Conservation (phyloP, 2,113 vertebrate species). For the Ceuthmochares aereus region DNA sequence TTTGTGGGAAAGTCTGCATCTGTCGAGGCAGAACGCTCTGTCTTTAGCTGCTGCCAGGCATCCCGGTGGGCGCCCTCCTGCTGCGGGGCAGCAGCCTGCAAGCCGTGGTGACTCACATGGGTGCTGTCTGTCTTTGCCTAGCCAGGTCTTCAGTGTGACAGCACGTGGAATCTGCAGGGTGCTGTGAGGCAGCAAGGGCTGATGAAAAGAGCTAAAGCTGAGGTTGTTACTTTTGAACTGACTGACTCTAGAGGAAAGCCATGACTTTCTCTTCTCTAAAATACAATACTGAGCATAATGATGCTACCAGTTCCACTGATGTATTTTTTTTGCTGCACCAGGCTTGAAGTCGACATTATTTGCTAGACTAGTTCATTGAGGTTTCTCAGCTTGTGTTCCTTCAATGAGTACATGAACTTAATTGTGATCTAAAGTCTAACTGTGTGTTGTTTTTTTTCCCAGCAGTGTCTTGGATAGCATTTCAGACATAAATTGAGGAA, state of each 20-base stretch:
- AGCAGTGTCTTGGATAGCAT: background rate
- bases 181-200: accelerated
- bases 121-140: background rate
- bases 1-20: conserved; percentile 18
- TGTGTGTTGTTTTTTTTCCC: background rate
- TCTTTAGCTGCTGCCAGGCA: background rate
- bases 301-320: background rate
- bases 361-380: background rate
- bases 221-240: background rate
- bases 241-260: background rate
- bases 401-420: background rate
- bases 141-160: background rate
- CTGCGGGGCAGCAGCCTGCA: too few species aligned
- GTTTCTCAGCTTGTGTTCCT: background rate
- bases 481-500: background rate
- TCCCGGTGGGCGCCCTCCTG: background rate
- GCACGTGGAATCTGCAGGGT: accelerated
- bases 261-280: background rate
- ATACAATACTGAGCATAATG: background rate
- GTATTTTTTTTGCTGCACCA: background rate
- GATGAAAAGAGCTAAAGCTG: background rate
- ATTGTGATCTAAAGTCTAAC: background rate
- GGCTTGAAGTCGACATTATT: background rate
- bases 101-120: background rate
- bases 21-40: conserved; percentile 14